phyloP scores from a whole-genome alignment of 2,888 invertebrate genomes.

The Andrena fulva region DNA sequence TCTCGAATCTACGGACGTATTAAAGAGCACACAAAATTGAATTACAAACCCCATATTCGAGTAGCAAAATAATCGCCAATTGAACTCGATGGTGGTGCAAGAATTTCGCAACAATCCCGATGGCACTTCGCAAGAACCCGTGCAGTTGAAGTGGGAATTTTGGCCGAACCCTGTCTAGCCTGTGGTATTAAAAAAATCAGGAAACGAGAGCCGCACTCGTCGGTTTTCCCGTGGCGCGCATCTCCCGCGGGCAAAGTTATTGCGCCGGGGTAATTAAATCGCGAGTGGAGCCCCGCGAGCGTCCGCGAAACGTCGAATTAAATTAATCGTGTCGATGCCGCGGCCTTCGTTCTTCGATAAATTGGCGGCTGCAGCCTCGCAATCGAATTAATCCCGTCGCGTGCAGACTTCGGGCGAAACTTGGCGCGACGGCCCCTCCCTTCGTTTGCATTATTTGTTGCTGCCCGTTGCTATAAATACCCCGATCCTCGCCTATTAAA shows the following conservation, averaged over 20 bases:
- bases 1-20: no score
- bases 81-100: no score
- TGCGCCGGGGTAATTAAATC: constrained; percentile 60
- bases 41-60: no score
- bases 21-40: no score
- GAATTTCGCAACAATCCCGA: not conserved
- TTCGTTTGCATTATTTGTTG: constrained; percentile 40
- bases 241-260: constrained; percentile 49
- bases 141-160: not conserved
- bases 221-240: constrained; percentile 6
- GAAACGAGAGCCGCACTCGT: not conserved
- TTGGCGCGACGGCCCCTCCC: constrained; percentile 5
- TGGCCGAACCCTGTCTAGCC: not conserved
- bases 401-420: constrained; percentile 38
- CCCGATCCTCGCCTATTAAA: not conserved
- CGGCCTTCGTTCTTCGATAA: constrained; percentile 56
- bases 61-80: no score
- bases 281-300: constrained; percentile 38
- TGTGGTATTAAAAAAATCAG: constrained; percentile 17
- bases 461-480: constrained; percentile 20
- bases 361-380: constrained; percentile 33
- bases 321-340: constrained; percentile 60
- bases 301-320: constrained; percentile 64
- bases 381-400: constrained; percentile 56
- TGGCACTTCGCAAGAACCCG: not conserved